A percentile compares a stretch with the other conserved stretches of the same genome.
Conservation (phyloP, 2,888 invertebrate species). For the Aethes cnicana region DNA sequence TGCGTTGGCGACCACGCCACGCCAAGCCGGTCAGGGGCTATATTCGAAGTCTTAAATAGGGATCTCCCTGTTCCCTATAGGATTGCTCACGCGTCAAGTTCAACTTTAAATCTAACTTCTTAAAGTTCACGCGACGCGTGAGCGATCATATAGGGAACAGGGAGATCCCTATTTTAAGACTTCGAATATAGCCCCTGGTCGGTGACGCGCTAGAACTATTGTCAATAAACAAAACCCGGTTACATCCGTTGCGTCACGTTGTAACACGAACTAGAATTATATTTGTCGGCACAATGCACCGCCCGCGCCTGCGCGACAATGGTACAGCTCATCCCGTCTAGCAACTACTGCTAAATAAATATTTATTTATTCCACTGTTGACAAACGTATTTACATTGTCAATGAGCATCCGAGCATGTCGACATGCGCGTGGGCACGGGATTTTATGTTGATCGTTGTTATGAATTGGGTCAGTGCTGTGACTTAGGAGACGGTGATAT, state of each 20-base stretch:
- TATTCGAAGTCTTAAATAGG: too few species aligned
- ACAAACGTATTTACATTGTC: conserved; percentile 79
- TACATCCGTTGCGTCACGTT: conserved; percentile 40
- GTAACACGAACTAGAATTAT: conserved; percentile 55
- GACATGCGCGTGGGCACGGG: conserved; percentile 63
- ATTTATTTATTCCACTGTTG: conserved; percentile 78
- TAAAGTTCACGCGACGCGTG: too few species aligned
- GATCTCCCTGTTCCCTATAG: too few species aligned
- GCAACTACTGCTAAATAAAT: conserved; percentile 67
- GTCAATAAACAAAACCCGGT: conserved; percentile 22
- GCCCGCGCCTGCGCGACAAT: conserved; percentile 51
- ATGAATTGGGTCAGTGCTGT: conserved; percentile 65
- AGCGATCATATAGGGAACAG: too few species aligned
- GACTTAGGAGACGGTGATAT: conserved; percentile 31
- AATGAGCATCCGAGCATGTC: conserved; percentile 62
- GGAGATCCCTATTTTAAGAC: too few species aligned
- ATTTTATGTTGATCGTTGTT: conserved; percentile 68
- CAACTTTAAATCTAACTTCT: too few species aligned
- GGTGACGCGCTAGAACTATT: conserved; percentile 13
- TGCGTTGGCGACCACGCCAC: too few species aligned
- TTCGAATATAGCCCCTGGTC: too few species aligned
- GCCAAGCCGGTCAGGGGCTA: too few species aligned
- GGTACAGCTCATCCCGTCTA: conserved; percentile 63
- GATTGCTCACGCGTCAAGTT: too few species aligned
- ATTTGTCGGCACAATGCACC: conserved; percentile 50